Evolutionary conservation across 2,888 invertebrate species (phyloP).

Genomic region (Ornithoptera priamus): DNA sequence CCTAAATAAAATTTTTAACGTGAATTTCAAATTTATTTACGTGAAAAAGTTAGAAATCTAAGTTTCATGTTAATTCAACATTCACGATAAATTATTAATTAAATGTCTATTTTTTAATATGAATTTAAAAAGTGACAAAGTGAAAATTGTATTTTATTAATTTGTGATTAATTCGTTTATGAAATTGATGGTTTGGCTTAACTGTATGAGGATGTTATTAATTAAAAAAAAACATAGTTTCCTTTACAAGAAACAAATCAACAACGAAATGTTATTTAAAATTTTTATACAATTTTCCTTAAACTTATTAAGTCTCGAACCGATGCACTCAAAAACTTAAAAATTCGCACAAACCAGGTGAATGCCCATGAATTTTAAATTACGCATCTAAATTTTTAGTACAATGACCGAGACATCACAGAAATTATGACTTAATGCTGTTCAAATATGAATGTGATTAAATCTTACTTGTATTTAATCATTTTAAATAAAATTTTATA

Average conservation of each 20-base stretch:
- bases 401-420: constrained; percentile 38
- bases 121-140: too few relatives aligned
- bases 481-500: neutral
- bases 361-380: constrained; percentile 40
- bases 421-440: neutral
- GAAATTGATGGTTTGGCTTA: too few relatives aligned
- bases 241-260: too few relatives aligned
- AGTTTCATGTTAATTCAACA: too few relatives aligned
- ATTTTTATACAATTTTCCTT: neutral
- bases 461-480: neutral
- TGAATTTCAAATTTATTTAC: neutral
- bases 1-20: neutral
- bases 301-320: neutral
- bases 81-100: too few relatives aligned
- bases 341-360: constrained; percentile 26
- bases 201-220: too few relatives aligned
- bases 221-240: too few relatives aligned
- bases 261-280: neutral
- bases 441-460: neutral
- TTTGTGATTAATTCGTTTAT: too few relatives aligned
- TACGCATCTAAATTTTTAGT: constrained; percentile 40
- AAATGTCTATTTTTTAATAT: too few relatives aligned
- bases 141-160: too few relatives aligned
- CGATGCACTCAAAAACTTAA: neutral
- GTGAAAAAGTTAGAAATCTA: neutral